These are phyloP conservation scores for Imbricaverruca yamaguchii DNA, from an alignment of 2,888 invertebrate species.

Conservation along the genomic window DNA sequence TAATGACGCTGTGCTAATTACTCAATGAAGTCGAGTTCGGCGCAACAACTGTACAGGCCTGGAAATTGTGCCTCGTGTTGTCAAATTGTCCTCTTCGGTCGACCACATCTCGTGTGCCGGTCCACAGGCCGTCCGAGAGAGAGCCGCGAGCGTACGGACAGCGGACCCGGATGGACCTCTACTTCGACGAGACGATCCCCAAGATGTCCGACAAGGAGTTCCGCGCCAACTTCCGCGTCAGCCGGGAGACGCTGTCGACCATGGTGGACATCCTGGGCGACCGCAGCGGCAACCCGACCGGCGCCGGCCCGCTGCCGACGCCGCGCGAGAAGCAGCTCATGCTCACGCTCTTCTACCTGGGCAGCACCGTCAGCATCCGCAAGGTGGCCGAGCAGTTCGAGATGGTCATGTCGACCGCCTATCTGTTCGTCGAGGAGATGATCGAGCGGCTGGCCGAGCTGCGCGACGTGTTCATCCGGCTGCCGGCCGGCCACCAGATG, in stretches of 20 bases:
- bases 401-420: neutral
- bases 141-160: neutral
- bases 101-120: too few relatives aligned
- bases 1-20: neutral
- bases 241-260: neutral
- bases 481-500: neutral
- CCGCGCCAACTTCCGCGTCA: neutral
- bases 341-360: slow-evolving; percentile 4
- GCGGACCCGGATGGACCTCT: neutral
- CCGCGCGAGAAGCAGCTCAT: neutral
- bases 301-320: neutral
- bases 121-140: neutral
- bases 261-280: neutral
- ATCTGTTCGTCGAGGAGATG: neutral
- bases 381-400: neutral
- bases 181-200: neutral
- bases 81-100: too few relatives aligned
- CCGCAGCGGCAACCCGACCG: neutral
- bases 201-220: neutral
- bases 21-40: neutral
- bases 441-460: neutral
- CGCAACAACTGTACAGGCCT: too few relatives aligned
- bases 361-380: neutral
- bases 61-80: too few relatives aligned
- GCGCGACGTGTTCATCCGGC: neutral